Evolutionary conservation across 2,888 invertebrate genomes (phyloP).

Genomic region (Exocentrus adspersus): DNA sequence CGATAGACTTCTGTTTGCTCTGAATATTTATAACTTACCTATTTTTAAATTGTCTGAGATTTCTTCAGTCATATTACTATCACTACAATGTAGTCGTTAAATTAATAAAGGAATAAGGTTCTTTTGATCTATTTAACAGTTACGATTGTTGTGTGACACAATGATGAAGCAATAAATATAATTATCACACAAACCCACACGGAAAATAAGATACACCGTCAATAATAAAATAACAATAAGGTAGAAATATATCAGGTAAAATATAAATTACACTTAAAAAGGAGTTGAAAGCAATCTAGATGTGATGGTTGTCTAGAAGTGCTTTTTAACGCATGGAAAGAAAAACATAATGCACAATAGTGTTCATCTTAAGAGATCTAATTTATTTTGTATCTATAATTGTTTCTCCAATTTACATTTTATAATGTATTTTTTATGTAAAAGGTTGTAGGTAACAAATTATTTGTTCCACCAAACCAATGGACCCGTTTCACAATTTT

Average conservation of each 20-base stretch:
- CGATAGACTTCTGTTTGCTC: too few species aligned
- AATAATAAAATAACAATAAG: conserved; percentile 21
- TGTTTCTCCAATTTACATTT: too few species aligned
- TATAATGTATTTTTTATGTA: too few species aligned
- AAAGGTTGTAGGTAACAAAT: too few species aligned
- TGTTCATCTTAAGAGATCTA: too few species aligned
- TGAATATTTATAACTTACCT: too few species aligned
- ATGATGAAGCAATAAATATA: conserved; percentile 4
- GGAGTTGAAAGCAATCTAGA: conserved; percentile 15
- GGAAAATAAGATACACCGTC: not conserved
- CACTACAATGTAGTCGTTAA: not conserved
- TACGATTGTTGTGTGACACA: not conserved
- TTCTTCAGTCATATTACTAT: too few species aligned
- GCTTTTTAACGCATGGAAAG: conserved; percentile 6
- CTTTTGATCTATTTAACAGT: not conserved
- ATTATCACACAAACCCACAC: conserved; percentile 12
- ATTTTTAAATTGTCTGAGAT: too few species aligned
- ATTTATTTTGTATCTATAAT: too few species aligned
- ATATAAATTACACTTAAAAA: conserved; percentile 33
- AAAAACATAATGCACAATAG: conserved; percentile 1
- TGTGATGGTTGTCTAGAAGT: conserved; percentile 11
- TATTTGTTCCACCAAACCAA: too few species aligned
- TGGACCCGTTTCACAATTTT: too few species aligned
- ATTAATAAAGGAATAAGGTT: not conserved
- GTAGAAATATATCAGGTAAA: conserved; percentile 24